phyloP scores from a whole-genome alignment of 2,797 vertebrate species.

The Falco concolor region DNA sequence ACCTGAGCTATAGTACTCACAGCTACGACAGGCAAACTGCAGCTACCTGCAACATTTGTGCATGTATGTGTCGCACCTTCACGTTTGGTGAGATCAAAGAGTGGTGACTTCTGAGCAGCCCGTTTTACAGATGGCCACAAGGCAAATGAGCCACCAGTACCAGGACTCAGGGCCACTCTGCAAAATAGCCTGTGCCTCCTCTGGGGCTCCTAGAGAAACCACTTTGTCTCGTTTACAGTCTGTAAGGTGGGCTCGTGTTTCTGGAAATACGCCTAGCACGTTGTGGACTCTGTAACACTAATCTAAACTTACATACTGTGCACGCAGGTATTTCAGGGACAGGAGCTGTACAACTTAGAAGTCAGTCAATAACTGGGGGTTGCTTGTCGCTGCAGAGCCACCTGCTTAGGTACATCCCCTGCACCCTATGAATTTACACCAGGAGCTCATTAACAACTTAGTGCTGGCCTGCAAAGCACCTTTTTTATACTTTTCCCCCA shows the following conservation, averaged over 20 bases:
- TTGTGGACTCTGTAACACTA: neutral
- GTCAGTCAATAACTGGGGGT: neutral
- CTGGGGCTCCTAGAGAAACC: neutral
- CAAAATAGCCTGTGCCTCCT: neutral
- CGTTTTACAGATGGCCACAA: neutral
- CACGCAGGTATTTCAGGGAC: neutral
- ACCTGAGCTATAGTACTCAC: neutral
- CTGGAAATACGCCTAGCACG: neutral
- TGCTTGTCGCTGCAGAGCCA: neutral
- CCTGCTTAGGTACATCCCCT: conserved; percentile 18
- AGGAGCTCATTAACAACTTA: conserved; percentile 60
- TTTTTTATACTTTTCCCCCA: neutral
- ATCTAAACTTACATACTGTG: neutral
- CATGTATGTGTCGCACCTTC: neutral
- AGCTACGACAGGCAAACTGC: neutral
- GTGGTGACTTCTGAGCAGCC: neutral
- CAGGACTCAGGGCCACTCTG: fast-evolving
- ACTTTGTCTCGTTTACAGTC: neutral
- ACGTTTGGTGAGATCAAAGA: neutral
- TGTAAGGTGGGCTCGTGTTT: neutral
- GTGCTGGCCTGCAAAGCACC: neutral
- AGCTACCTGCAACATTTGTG: neutral
- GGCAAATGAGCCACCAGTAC: neutral
- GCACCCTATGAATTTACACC: conserved; percentile 8
- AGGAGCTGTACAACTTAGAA: neutral